Evolutionary conservation across 2,888 invertebrate species (phyloP).

Genomic region (Cheilosia variabilis): DNA sequence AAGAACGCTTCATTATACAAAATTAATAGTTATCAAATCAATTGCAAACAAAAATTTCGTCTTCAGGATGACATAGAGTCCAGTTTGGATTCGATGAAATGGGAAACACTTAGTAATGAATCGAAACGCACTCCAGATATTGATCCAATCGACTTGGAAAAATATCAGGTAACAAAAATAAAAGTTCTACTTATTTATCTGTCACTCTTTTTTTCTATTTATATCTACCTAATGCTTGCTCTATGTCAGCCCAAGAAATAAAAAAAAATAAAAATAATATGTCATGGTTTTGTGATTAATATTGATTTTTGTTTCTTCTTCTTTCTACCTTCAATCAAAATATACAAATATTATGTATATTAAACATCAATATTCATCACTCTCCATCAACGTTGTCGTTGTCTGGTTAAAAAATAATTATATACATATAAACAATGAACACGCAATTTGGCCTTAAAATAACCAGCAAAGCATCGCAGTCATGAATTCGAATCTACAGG

Average conservation of each 20-base stretch:
- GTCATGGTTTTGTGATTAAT: slow-evolving; percentile 46
- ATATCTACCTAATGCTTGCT: slow-evolving; percentile 51
- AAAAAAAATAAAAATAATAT: background rate
- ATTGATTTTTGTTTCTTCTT: slow-evolving; percentile 34
- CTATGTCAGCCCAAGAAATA: slow-evolving; percentile 55
- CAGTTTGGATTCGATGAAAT: slow-evolving; percentile 84
- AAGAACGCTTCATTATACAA: slow-evolving; percentile 24
- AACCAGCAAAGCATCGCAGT: slow-evolving; percentile 84
- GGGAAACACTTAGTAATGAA: slow-evolving; percentile 87
- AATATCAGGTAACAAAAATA: slow-evolving; percentile 87
- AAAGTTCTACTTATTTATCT: slow-evolving; percentile 43
- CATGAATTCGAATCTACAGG: slow-evolving; percentile 96
- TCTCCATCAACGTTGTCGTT: slow-evolving; percentile 14
- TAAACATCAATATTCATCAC: slow-evolving; percentile 18
- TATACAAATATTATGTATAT: background rate
- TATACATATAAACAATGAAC: slow-evolving; percentile 18
- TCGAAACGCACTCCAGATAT: slow-evolving; percentile 89
- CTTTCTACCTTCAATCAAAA: slow-evolving; percentile 9
- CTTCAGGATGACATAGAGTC: slow-evolving; percentile 81
- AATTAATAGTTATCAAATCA: slow-evolving; percentile 20
- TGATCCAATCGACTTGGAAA: slow-evolving; percentile 92
- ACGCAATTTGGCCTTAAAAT: slow-evolving; percentile 22
- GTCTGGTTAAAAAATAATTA: slow-evolving; percentile 6
- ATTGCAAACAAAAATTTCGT: slow-evolving; percentile 52
- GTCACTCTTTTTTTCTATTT: slow-evolving; percentile 42